Evolutionary conservation across 2,797 vertebrate genomes (phyloP).

Genomic region (Smutsia temminckii): DNA sequence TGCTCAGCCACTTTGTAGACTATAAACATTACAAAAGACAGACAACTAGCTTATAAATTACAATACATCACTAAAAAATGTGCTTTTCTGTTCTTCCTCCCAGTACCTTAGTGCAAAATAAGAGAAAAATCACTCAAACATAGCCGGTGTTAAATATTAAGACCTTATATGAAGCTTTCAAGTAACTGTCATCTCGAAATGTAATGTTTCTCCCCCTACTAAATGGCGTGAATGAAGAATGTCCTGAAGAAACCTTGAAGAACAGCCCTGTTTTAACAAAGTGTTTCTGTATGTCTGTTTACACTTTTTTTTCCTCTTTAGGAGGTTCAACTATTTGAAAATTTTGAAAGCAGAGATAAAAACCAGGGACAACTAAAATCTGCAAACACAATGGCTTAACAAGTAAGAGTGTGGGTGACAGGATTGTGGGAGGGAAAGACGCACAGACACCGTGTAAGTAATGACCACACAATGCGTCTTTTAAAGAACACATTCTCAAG

Average conservation of each 20-base stretch:
- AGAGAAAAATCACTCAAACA: constrained; percentile 71
- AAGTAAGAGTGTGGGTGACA: background rate
- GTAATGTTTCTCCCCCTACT: background rate
- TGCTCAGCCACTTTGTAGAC: constrained; percentile 69
- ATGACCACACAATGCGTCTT: background rate
- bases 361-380: constrained; percentile 31
- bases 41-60: constrained; percentile 78
- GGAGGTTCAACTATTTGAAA: background rate
- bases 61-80: constrained; percentile 78
- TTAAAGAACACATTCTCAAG: constrained; percentile 63
- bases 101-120: constrained; percentile 70
- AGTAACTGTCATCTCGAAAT: background rate
- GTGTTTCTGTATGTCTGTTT: background rate
- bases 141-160: constrained; percentile 65
- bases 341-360: constrained; percentile 52
- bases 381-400: background rate
- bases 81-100: constrained; percentile 75
- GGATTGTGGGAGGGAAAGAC: background rate
- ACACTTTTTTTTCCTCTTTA: background rate
- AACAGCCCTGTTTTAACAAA: background rate
- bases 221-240: constrained; percentile 1
- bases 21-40: constrained; percentile 77
- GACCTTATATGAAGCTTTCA: constrained; percentile 59
- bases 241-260: constrained; percentile 31
- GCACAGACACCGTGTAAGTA: background rate